Conservation (phyloP, 2,888 invertebrate genomes). For the Xanthia icteritia region DNA sequence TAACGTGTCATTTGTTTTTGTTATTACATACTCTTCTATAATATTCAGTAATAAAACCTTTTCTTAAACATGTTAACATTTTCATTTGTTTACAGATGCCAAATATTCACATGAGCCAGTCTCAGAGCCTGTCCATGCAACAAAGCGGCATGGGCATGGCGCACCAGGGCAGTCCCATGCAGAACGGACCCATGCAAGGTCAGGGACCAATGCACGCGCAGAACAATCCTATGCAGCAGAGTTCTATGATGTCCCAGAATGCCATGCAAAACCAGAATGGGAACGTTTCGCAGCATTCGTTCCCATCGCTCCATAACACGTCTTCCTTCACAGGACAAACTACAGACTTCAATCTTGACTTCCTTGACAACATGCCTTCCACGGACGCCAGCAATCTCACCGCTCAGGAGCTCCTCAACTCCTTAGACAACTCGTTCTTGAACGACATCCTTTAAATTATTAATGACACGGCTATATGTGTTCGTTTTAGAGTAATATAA, state of each 20-base stretch:
- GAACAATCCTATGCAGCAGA: conserved; percentile 72
- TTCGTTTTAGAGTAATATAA: conserved; percentile 60
- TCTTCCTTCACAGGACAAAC: conserved; percentile 88
- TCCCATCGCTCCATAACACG: conserved; percentile 82
- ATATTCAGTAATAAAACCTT: background rate
- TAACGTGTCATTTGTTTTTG: conserved; percentile 65
- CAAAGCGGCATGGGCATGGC: conserved; percentile 78
- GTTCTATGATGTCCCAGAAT: conserved; percentile 76
- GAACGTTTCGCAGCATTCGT: conserved; percentile 69
- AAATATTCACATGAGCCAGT: conserved; percentile 93
- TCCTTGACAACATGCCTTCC: conserved; percentile 95
- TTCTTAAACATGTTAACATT: background rate
- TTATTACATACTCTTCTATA: background rate
- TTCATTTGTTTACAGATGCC: conserved; percentile 87
- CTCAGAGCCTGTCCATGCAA: conserved; percentile 91
- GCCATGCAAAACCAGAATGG: conserved; percentile 70
- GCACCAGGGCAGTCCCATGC: conserved; percentile 77
- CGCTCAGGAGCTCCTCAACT: conserved; percentile 95
- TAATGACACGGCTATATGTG: conserved; percentile 48
- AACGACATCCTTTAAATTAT: conserved; percentile 90
- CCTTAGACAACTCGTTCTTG: conserved; percentile 94
- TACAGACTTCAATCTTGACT: conserved; percentile 95
- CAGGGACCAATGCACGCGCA: conserved; percentile 74
- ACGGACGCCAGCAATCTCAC: conserved; percentile 94
- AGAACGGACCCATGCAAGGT: conserved; percentile 73